A percentile compares a stretch with the other conserved stretches of the same genome.
These are phyloP conservation scores for Heterodera filipjevi DNA, from an alignment of 2,888 invertebrate genomes.

Conservation along the genomic window DNA sequence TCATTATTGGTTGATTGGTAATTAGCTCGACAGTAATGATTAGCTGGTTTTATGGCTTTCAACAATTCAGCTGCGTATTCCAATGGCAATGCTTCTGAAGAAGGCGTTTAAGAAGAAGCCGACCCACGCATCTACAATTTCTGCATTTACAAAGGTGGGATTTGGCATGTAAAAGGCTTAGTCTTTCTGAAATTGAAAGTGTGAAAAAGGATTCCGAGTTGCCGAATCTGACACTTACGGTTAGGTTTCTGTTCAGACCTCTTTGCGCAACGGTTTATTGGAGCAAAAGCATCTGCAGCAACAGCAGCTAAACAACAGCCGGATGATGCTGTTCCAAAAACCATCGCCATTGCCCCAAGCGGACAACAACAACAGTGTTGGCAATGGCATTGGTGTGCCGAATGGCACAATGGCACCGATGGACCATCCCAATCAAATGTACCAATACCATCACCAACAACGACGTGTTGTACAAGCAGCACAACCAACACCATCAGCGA, in stretches of 20 bases:
- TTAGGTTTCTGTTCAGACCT: neutral
- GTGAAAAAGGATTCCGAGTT: no score
- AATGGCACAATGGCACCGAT: neutral
- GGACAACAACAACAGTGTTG: neutral
- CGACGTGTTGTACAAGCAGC: neutral
- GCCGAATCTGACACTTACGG: neutral
- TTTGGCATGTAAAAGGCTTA: no score
- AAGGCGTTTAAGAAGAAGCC: constrained; percentile 10
- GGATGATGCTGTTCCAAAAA: neutral
- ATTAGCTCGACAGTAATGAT: no score
- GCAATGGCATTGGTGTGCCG: neutral
- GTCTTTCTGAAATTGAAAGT: no score
- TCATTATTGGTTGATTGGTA: no score
- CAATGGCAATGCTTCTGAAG: neutral
- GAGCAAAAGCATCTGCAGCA: neutral
- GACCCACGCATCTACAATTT: neutral
- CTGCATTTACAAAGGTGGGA: neutral
- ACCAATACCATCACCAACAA: neutral
- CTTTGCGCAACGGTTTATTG: neutral
- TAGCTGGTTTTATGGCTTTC: no score
- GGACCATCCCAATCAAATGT: neutral
- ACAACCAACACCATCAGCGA: neutral
- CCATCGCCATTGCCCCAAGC: neutral
- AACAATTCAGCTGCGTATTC: neutral
- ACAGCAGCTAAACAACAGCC: neutral